Conservation (phyloP, 1,140 invertebrate genomes). For the Drosophila willistoni region DNA sequence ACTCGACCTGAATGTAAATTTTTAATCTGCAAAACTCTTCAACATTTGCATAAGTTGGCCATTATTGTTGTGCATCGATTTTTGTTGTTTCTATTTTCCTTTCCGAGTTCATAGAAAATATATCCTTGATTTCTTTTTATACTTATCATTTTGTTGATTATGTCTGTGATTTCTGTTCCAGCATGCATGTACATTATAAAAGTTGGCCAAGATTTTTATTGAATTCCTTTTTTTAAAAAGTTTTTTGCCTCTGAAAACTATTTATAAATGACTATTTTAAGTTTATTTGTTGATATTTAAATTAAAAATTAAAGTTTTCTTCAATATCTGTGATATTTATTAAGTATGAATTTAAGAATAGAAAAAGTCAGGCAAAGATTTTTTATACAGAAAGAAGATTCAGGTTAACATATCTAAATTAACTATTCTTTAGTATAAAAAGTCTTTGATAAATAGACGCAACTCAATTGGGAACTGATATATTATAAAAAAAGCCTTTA, state of each 20-base stretch:
- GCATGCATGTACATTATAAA: constrained; percentile 23
- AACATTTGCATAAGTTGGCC: constrained; percentile 69
- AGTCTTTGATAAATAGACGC: too few relatives aligned
- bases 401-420: too few relatives aligned
- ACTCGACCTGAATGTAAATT: constrained; percentile 75
- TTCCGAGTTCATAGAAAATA: background rate
- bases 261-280: background rate
- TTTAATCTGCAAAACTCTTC: constrained; percentile 76
- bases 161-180: constrained; percentile 35
- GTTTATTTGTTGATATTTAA: too few relatives aligned
- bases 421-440: too few relatives aligned
- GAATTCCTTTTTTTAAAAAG: background rate
- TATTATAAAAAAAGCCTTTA: too few relatives aligned
- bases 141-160: constrained; percentile 31
- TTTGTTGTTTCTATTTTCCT: constrained; percentile 35
- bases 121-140: constrained; percentile 36
- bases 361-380: too few relatives aligned
- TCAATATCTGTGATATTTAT: too few relatives aligned
- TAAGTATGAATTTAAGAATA: too few relatives aligned
- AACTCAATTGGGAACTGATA: too few relatives aligned
- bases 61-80: constrained; percentile 54
- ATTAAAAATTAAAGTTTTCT: too few relatives aligned
- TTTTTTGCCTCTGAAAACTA: too few relatives aligned
- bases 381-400: too few relatives aligned
- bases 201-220: background rate